Conservation (phyloP, 2,113 vertebrate genomes). For the Manacus vitellinus region DNA sequence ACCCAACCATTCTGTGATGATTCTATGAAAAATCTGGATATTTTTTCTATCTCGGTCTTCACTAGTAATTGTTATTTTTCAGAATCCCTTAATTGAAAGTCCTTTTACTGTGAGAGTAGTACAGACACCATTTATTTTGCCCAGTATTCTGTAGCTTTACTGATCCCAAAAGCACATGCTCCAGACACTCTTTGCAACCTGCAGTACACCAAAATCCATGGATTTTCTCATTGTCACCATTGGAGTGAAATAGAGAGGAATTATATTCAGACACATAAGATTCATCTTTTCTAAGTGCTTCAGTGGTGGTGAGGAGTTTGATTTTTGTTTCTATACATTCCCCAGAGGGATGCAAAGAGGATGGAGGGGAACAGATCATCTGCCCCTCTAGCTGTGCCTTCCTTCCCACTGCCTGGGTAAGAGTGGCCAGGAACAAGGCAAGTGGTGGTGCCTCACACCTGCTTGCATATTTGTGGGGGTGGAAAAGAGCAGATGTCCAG, state of each 20-base stretch:
- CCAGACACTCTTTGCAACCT: not conserved
- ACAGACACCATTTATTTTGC: not conserved
- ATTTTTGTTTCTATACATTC: not conserved
- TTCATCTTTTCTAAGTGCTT: not conserved
- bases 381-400: not conserved
- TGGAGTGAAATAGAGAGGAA: not conserved
- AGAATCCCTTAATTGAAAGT: not conserved
- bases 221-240: not conserved
- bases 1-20: not conserved
- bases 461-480: slow-evolving; percentile 67
- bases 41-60: not conserved
- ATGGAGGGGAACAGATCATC: not conserved
- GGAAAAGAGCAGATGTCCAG: slow-evolving; percentile 66
- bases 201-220: not conserved
- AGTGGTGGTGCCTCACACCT: slow-evolving; percentile 52
- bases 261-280: not conserved
- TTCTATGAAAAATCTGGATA: not conserved
- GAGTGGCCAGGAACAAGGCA: not conserved
- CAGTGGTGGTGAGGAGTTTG: rapidly evolving
- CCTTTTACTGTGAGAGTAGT: not conserved
- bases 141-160: not conserved
- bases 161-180: not conserved
- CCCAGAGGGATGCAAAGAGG: rapidly evolving
- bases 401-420: not conserved
- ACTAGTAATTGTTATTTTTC: not conserved